Conservation (phyloP, 2,888 invertebrate species). For the Imbricaverruca yamaguchii region DNA sequence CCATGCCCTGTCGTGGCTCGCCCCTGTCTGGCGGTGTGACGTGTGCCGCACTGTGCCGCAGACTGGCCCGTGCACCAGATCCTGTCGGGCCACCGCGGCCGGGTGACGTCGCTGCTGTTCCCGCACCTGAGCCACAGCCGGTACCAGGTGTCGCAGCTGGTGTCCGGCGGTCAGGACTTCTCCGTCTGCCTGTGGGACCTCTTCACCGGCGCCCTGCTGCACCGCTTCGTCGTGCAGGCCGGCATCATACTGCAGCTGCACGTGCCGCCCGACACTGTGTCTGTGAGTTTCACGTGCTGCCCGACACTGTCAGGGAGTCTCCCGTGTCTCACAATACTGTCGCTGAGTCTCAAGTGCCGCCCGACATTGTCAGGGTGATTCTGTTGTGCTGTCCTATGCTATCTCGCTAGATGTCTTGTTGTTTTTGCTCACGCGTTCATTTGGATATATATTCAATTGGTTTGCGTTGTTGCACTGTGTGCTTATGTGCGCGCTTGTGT, state of each 20-base stretch:
- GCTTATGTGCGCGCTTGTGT: too few species aligned
- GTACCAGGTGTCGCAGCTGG: slow-evolving; percentile 78
- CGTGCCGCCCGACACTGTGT: slow-evolving; percentile 78
- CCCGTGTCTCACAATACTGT: too few species aligned
- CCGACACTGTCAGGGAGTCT: too few species aligned
- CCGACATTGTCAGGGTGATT: too few species aligned
- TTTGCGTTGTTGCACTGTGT: too few species aligned
- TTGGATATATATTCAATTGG: too few species aligned
- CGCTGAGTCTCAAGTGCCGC: too few species aligned
- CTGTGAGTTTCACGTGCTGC: slow-evolving; percentile 25
- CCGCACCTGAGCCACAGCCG: slow-evolving; percentile 76
- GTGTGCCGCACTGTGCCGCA: slow-evolving; percentile 39
- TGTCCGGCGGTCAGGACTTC: slow-evolving; percentile 96
- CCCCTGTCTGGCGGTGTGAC: not conserved
- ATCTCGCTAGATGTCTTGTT: too few species aligned
- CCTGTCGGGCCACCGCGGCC: slow-evolving; percentile 78
- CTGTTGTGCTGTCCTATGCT: too few species aligned
- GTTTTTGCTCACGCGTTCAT: too few species aligned
- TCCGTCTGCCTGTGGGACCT: slow-evolving; percentile 95
- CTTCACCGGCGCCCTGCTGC: slow-evolving; percentile 75
- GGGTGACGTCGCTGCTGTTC: slow-evolving; percentile 90
- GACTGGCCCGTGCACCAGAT: slow-evolving; percentile 88
- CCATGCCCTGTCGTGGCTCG: not conserved
- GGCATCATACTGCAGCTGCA: slow-evolving; percentile 92
- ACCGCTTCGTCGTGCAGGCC: slow-evolving; percentile 95